Base-by-base conservation (phyloP, 37 sponge, comb jelly and placozoan species). In the Chondrilla cf. caribensis region DNA sequence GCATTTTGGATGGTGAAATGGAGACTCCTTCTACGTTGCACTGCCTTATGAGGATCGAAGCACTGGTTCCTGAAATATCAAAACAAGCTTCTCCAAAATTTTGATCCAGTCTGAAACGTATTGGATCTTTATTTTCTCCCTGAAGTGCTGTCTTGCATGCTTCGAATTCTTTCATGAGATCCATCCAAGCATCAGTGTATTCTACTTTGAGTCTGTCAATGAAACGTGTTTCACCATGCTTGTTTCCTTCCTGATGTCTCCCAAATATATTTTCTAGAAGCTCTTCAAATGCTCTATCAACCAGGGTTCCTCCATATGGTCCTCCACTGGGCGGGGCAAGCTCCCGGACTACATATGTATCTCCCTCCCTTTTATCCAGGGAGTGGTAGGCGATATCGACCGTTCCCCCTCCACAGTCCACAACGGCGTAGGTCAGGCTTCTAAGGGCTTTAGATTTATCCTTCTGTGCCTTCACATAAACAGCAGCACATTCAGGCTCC, bases 401-500 rank as follows among this genome's bases (percentile, higher is more conserved):
- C 2, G 76, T 73, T 42, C 76, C 76, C 2, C 76, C 76, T 39
- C 76, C 76, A 40, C 76, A 73, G 44, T 73, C 76, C 22, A 73
- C 76, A 73, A 73, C 76, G 9, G 76, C 76, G 40, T 73, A 73
- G 2, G 38, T 22, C 1, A 15, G 19, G 24, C 18, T 42, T 43
- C 22, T 39, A n/a, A 43, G 18, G 2, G 41, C 76, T 7, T 8
- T n/a, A 2, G 31, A 3, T 8, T 42, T 15, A 2, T 73, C 76
- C 14, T 73, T 22, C 14, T 42, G 18, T 40, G 41, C 18, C 5
- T 43, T 19, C 40, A 73, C 76, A 6, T 40, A 40, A 19, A 73
- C n/a, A 18, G 76, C 76, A n/a, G 76, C 43, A 73, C 76, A 73
- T 25, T 73, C 76, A 2, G 76, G 76, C 25, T 73, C 76, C 76